These are phyloP conservation scores for Drosophila rubida DNA, from an alignment of 2,888 invertebrate genomes.

Conservation along the genomic window DNA sequence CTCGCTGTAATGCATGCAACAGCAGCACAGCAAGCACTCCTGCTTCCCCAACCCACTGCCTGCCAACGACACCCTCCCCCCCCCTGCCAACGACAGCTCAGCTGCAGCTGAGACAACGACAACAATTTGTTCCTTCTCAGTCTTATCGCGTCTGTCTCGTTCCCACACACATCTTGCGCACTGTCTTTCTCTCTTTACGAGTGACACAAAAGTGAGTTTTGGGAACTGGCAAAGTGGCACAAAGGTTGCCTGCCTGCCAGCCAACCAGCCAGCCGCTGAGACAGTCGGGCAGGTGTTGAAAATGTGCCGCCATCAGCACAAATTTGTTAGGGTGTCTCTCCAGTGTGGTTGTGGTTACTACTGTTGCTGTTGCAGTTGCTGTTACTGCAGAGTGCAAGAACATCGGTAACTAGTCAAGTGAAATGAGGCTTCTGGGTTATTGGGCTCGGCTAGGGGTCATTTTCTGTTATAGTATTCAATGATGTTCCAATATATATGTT, in stretches of 20 bases:
- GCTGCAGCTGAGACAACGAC: conserved; percentile 62
- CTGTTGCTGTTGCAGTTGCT: conserved; percentile 17
- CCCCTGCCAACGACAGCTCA: conserved; percentile 13
- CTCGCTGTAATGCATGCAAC: conserved; percentile 72
- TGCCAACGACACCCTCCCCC: not conserved
- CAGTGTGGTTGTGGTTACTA: conserved; percentile 12
- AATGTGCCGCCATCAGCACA: conserved; percentile 72
- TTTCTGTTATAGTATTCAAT: not conserved
- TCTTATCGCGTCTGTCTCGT: not conserved
- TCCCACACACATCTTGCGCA: not conserved
- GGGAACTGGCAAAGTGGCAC: conserved; percentile 80
- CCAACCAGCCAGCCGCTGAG: conserved; percentile 26
- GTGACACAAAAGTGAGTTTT: conserved; percentile 78
- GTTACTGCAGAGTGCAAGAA: conserved; percentile 28
- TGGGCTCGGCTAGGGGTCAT: conserved; percentile 42
- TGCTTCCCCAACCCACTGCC: conserved; percentile 9
- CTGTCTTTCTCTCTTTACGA: conserved; percentile 30
- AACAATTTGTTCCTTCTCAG: conserved; percentile 55
- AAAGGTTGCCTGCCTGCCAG: conserved; percentile 67
- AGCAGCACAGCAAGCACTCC: conserved; percentile 25
- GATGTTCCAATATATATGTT: too few species aligned
- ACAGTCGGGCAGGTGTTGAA: conserved; percentile 76
- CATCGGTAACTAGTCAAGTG: conserved; percentile 19
- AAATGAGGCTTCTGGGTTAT: conserved; percentile 71
- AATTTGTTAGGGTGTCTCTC: conserved; percentile 60